Base-by-base conservation (phyloP, 2,113 vertebrate species). In the Alligator mississippiensis region DNA sequence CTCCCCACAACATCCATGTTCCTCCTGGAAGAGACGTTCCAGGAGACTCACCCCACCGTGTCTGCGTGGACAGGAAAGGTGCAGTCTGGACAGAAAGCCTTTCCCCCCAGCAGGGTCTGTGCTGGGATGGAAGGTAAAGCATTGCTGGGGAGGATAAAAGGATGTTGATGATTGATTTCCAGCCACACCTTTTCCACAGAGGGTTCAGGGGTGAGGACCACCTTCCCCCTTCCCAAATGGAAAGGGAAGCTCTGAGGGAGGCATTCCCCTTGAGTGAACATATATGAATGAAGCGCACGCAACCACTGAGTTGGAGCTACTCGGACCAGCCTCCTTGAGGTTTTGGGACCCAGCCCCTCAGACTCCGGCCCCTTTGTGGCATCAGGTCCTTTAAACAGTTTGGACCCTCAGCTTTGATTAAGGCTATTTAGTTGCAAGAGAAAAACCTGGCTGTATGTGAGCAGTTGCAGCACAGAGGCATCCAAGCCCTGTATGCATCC, bases 401-500 rank as follows among this genome's bases (percentile, higher is more conserved):
- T 92, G 38, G 90, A 90, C 92, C 88, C 94, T 93, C 95, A 62
- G 90, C 85, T 95, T 94, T 78, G 95, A 96, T 97, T 97, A 97
- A 97, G 97, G 97, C 96, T 97, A 95, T 93, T 96, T 76, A 96
- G 94, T 97, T 96, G 86, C 94, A 93, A 95, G 95, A 96, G 90
- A 95, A 90, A 95, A 95, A 68, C 61, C 80, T 82, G 87, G 28
- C 54, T 64, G 63, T 82, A 72, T 62, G 57, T 92, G 74, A 54
- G 88, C 59, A 92, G 79, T 63, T 72, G 72, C 17, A 87, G 84
- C 30, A 38, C 11, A 54, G 30, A n/a, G 59, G 60, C 30, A 79
- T 22, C 58, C 78, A 76, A 81, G 83, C 80, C 86, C 70, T 63
- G 30, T 55, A 55, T 92, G 87, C 16, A 93, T 91, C 3, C 82